Conservation (phyloP, 2,113 vertebrate genomes). For the Fregetta grallaria region DNA sequence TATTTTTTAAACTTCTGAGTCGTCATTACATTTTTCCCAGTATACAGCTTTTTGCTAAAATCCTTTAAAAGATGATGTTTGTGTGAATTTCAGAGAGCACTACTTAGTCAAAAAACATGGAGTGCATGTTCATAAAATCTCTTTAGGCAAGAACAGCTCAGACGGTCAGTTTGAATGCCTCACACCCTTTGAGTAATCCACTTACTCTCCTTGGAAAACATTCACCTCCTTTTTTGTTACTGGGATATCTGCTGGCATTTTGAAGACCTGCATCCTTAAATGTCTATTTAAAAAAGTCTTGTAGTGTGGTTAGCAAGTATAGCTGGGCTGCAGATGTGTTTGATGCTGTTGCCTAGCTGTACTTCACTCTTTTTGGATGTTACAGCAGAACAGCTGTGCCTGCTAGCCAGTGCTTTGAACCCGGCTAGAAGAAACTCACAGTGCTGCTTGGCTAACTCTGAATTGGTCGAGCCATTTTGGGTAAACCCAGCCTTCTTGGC, state of each 20-base stretch:
- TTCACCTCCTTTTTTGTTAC: not conserved
- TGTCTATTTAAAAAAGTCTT: not conserved
- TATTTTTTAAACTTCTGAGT: not conserved
- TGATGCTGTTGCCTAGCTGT: not conserved
- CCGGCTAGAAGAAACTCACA: not conserved
- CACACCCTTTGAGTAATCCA: not conserved
- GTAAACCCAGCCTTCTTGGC: not conserved
- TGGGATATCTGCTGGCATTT: not conserved
- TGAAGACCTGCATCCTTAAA: not conserved
- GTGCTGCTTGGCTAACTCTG: not conserved
- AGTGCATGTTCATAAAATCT: not conserved
- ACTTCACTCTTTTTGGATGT: not conserved
- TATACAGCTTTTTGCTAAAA: not conserved
- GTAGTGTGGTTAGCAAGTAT: not conserved
- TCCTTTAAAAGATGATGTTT: not conserved
- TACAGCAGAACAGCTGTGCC: not conserved
- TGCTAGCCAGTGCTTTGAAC: not conserved
- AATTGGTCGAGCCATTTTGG: not conserved
- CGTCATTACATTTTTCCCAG: not conserved
- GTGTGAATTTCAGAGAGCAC: not conserved
- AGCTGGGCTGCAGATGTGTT: not conserved
- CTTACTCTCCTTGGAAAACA: not conserved
- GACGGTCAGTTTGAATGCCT: not conserved
- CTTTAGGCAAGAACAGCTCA: not conserved
- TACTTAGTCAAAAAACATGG: not conserved